phyloP scores from a whole-genome alignment of 2,113 vertebrate genomes.

The Amphiprion ocellaris region DNA sequence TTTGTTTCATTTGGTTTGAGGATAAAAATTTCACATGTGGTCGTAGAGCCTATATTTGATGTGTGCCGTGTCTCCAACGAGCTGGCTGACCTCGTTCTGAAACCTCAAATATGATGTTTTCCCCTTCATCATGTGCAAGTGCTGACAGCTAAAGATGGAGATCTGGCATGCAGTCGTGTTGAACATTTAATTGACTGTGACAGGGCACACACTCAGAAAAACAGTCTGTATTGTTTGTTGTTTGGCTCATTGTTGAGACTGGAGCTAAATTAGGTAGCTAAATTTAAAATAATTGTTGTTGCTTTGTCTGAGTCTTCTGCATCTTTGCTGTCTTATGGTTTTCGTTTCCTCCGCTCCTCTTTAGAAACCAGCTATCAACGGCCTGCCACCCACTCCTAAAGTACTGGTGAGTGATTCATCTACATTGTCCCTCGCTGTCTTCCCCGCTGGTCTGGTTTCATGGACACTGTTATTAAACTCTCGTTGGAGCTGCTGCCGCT shows the following conservation, averaged over 20 bases:
- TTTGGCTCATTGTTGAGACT: conserved; percentile 46
- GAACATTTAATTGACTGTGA: conserved; percentile 34
- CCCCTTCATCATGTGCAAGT: conserved; percentile 32
- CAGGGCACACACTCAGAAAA: conserved; percentile 23
- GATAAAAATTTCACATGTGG: conserved; percentile 18
- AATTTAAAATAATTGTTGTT: conserved; percentile 23
- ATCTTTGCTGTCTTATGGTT: conserved; percentile 36
- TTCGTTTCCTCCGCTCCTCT: conserved; percentile 40
- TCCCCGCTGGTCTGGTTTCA: conserved; percentile 25
- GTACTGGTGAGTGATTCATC: conserved; percentile 91
- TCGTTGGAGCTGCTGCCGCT: conserved; percentile 26
- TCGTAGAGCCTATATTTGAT: conserved; percentile 11
- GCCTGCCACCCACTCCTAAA: conserved; percentile 97
- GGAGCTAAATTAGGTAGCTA: conserved; percentile 28
- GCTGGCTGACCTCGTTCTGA: conserved; percentile 3
- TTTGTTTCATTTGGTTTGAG: not conserved
- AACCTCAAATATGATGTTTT: conserved; percentile 48
- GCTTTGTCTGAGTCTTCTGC: conserved; percentile 12
- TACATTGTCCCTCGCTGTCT: conserved; percentile 28
- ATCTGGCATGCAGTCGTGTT: conserved; percentile 20
- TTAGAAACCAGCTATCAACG: conserved; percentile 96
- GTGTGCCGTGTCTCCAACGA: not conserved
- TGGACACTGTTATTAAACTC: conserved; percentile 51
- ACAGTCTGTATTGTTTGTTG: not conserved
- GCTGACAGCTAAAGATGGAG: conserved; percentile 14